Evolutionary conservation across 1,140 invertebrate species (phyloP), one percentile per base, ranked within the genome.

Genomic region (Triops longicaudatus): DNA sequence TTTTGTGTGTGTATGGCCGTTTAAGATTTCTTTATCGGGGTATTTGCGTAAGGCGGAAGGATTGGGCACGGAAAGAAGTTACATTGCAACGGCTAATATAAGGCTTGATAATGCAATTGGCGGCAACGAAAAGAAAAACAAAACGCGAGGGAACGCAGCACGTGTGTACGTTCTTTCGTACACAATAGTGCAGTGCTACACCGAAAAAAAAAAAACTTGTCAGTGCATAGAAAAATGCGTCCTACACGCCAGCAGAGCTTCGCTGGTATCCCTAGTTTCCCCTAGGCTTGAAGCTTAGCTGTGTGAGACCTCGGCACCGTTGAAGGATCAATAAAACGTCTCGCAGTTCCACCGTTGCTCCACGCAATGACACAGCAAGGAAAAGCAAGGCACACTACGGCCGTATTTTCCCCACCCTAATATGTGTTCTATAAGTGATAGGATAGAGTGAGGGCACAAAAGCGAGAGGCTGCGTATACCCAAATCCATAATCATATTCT

Each of bases 391-490:
- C 50, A 63, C 14, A 63, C 22, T 63, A 22, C 17, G 17, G 50
- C 22, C 50, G 50, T 63, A 63, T 14, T 63, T 63, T 63, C 6
- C 11, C 50, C 50, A 63, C 50, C 50, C 50, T 63, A 14, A 63
- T 63, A 63, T 63, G 50, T 63, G 50, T 63, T 63, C 50, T 63
- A n/a, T 14, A 63, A n/a, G 50, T 17, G 50, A 63, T 63, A 63
- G 50, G 50, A 63, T 63, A 63, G 50, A 63, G 50, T 63, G 50
- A 63, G 50, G 31, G 50, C 50, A 63, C 50, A 63, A 63, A 63
- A 63, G 50, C 50, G 50, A 63, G 50, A 63, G 50, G 50, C 50
- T 63, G 50, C 17, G 50, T 63, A 63, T 22, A 63, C 50, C n/a
- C 50, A 63, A 63, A 63, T 63, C 50, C 50, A 63, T 63, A 63